A percentile compares a stretch with the other conserved stretches of the same genome.
Evolutionary conservation across 2,888 invertebrate species (phyloP).

Genomic region (Troilus luridus): DNA sequence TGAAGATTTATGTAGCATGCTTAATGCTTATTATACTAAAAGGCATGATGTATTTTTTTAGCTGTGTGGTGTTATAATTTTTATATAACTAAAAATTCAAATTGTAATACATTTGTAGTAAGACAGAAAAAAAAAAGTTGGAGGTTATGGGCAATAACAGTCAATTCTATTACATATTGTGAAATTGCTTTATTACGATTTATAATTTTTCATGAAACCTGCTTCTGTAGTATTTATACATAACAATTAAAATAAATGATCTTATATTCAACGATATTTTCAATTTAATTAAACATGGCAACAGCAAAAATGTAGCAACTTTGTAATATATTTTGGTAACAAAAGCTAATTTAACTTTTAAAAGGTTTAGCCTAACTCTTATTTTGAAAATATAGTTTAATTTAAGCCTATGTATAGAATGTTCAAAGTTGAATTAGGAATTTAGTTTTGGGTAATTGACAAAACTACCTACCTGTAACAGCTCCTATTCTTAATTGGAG

Average conservation of each 20-base stretch:
- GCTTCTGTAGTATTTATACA: not conserved
- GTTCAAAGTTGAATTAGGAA: too few relatives aligned
- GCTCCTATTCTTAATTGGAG: too few relatives aligned
- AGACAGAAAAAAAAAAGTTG: not conserved
- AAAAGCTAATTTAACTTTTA: too few relatives aligned
- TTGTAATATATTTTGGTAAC: too few relatives aligned
- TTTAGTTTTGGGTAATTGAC: too few relatives aligned
- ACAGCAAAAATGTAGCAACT: too few relatives aligned
- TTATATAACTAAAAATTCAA: not conserved
- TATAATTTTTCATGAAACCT: not conserved
- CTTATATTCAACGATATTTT: not conserved
- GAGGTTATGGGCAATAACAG: not conserved
- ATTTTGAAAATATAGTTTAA: too few relatives aligned
- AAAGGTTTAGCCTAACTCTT: too few relatives aligned
- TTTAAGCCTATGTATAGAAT: too few relatives aligned
- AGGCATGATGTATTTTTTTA: conserved; percentile 33
- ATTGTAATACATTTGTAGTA: not conserved
- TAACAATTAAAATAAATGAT: not conserved
- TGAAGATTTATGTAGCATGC: conserved; percentile 6
- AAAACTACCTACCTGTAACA: too few relatives aligned
- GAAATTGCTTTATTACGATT: not conserved
- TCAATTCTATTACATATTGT: not conserved
- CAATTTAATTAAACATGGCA: not conserved
- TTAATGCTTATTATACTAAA: conserved; percentile 20
- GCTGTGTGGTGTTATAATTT: conserved; percentile 9